Evolutionary conservation across 2,797 vertebrate species (phyloP), one percentile per base, ranked within the genome.

Genomic region (Sebastes melanostomus): DNA sequence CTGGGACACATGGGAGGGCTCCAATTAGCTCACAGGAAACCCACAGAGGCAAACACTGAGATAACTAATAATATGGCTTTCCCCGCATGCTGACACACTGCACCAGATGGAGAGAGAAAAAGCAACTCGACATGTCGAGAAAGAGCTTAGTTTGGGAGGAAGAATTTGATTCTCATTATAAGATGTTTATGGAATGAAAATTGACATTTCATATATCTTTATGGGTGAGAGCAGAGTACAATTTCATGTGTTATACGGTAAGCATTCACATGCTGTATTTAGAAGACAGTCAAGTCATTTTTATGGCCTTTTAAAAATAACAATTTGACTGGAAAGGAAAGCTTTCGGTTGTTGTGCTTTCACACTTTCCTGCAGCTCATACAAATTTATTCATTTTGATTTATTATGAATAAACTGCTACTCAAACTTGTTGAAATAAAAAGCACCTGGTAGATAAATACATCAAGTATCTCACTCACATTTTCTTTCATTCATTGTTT

Each of bases 1-100:
- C 88, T 61, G 87, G 86, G 87, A 95, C 92, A 91, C 93, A 88
- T 88, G 94, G 92, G 93, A 94, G 86, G 89, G 69, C 90, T 93
- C 94, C 93, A 95, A 95, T 96, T 95, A 96, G 93, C 91, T 93
- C 80, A 86, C 85, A 92, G 93, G 93, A 96, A 95, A 94, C 86
- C 86, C 89, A 91, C 88, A 85, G 92, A 95, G 91, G 89, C 94
- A 95, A 95, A 94, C 92, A 94, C 75, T 75, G 90, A 94, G 91
- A 94, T 93, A 91, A 94, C 90, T 91, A 93, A 92, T 93, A 94
- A 93, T 86, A 86, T 80, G 84, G 82, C 89, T 85, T 62, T 93
- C 89, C 86, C 86, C 80, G 58, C 84, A 85, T 63, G 68, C 86
- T 80, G 83, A 91, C 86, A 94, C 63, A 84, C 86, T 80, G 87